Base-by-base conservation (phyloP, 2,113 vertebrate species). In the Eira barbara region DNA sequence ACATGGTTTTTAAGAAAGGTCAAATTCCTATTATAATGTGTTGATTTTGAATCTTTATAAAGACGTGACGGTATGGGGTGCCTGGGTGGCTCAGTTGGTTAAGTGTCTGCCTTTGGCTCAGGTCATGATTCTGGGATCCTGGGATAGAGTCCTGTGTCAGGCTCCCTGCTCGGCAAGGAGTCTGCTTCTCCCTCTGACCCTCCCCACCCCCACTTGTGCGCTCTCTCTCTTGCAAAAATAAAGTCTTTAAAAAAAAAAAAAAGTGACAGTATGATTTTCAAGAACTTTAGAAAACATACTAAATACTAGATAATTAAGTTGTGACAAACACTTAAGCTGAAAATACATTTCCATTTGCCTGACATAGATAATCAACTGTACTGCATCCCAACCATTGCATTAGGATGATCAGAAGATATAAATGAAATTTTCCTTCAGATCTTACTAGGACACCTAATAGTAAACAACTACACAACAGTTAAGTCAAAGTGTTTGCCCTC, bases 281-380 rank as follows among this genome's bases (percentile, higher is more conserved):
- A 85, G 82, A 87, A 95, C 57, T 86, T 92, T 83, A 57, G 52
- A 84, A 97, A 94, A 89, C 10, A 87, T 61, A 91, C 15, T 11
- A 88, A 96, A 93, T 14, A 95, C 67, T 31, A 91, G 59, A 86
- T 90, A 97, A 96, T 92, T 95, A 95, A 91, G 55, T 90, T 94
- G 52, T 95, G 86, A 93, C 59, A 91, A 95, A 95, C 76, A 88
- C 52, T 89, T 82, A 83, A 93, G 65, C 49, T 96, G 29, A 79
- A 94, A 88, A 81, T 88, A 76, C n/a, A 71, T 91, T 85, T 91
- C 59, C 47, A 96, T 89, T 94, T 69, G 59, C 91, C 67, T 86
- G 82, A 52, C 45, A 88, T 1, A 52, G n/a, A 34, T 52, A 89
- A 65, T 65, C 89, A 89, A 83, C 52, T 82, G 39, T 27, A 49